Evolutionary conservation across 2,797 vertebrate genomes (phyloP).

Genomic region (Enteromius anoplus): DNA sequence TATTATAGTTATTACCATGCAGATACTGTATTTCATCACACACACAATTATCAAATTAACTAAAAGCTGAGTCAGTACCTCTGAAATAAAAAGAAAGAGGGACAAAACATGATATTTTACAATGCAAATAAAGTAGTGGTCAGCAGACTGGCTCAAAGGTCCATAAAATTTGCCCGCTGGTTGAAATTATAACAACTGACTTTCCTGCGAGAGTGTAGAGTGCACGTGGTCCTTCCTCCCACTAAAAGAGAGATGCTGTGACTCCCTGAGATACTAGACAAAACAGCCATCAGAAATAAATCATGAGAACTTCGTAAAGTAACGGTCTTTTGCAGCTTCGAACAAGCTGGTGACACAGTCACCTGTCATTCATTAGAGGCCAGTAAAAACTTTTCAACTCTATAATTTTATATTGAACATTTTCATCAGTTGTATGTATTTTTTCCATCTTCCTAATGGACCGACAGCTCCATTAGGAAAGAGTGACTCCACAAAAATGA

Average conservation of each 20-base stretch:
- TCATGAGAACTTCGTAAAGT: slow-evolving; percentile 10
- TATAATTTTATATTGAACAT: slow-evolving; percentile 33
- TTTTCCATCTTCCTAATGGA: slow-evolving; percentile 20
- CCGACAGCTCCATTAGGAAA: slow-evolving; percentile 5
- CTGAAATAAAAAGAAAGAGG: slow-evolving; percentile 9
- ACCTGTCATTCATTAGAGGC: slow-evolving; percentile 32
- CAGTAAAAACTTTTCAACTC: slow-evolving; percentile 27
- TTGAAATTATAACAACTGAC: slow-evolving; percentile 41
- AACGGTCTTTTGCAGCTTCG: background rate
- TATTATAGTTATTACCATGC: background rate
- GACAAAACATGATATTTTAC: slow-evolving; percentile 11
- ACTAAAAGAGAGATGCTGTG: slow-evolving; percentile 40
- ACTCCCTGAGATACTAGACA: slow-evolving; percentile 42
- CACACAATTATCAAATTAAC: slow-evolving; percentile 30
- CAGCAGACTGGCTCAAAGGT: background rate
- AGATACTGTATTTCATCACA: background rate
- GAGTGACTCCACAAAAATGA: background rate
- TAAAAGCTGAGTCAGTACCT: slow-evolving; percentile 7
- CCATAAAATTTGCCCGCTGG: slow-evolving; percentile 11
- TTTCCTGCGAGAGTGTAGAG: slow-evolving; percentile 16
- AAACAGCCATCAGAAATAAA: slow-evolving; percentile 49
- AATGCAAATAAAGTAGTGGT: background rate
- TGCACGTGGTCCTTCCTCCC: slow-evolving; percentile 31
- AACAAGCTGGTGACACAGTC: background rate
- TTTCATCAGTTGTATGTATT: background rate